Percentiles rank a stretch among this genome's conserved stretches.
phyloP scores from a whole-genome alignment of 2,888 invertebrate species.

The Ypsolopha sequella region DNA sequence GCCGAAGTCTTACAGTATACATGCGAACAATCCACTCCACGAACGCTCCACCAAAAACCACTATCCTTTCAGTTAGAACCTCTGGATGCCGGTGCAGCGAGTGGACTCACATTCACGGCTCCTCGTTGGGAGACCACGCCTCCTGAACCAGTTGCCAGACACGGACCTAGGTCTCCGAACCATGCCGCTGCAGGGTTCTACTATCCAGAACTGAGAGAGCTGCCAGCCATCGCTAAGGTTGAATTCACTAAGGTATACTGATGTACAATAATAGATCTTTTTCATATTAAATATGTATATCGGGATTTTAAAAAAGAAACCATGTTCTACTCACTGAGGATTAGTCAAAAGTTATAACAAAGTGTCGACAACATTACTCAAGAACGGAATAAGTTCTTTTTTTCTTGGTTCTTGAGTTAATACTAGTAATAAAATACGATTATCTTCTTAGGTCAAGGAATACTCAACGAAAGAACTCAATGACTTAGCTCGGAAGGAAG shows the following conservation, averaged over 20 bases:
- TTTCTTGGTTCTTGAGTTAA: too few species aligned
- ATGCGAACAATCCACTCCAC: too few species aligned
- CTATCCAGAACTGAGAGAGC: constrained; percentile 84
- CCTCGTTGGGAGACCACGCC: constrained; percentile 93
- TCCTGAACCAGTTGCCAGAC: constrained; percentile 83
- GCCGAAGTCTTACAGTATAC: too few species aligned
- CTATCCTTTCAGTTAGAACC: constrained; percentile 77
- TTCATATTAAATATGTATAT: neutral
- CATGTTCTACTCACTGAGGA: too few species aligned
- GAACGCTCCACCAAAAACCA: too few species aligned
- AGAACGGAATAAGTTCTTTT: too few species aligned
- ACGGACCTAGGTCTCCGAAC: constrained; percentile 83
- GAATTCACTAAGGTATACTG: constrained; percentile 88
- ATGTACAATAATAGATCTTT: constrained; percentile 14
- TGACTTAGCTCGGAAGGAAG: constrained; percentile 42
- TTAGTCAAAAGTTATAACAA: neutral
- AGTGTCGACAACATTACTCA: too few species aligned
- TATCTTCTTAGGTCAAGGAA: constrained; percentile 39
- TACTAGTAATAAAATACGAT: neutral
- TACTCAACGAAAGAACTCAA: constrained; percentile 55
- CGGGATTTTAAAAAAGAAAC: neutral
- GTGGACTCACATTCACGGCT: constrained; percentile 93
- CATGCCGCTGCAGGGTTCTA: constrained; percentile 94
- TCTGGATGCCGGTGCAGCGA: constrained; percentile 91
- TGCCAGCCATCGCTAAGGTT: constrained; percentile 89